Conservation (phyloP, 2,113 vertebrate species). For the Cyphomyrus plagiostoma region DNA sequence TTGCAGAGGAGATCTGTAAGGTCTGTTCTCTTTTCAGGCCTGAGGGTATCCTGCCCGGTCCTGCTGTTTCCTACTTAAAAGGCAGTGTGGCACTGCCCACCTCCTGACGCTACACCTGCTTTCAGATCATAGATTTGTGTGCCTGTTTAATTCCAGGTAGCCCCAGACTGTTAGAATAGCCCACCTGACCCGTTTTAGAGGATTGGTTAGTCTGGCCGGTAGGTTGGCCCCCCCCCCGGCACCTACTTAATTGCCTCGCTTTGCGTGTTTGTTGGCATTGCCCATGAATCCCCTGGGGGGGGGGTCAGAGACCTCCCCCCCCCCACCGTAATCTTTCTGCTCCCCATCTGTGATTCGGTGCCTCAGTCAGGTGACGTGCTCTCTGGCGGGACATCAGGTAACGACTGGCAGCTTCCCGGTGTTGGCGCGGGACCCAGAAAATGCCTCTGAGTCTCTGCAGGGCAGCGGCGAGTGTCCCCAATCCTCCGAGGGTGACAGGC, state of each 20-base stretch:
- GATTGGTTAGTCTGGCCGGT: not conserved
- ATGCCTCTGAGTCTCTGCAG: not conserved
- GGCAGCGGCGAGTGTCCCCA: not conserved
- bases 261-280: not conserved
- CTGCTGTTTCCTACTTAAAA: not conserved
- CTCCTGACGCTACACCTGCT: not conserved
- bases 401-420: not conserved
- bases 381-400: not conserved
- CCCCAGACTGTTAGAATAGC: not conserved
- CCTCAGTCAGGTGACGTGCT: not conserved
- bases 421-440: not conserved
- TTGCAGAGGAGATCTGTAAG: not conserved
- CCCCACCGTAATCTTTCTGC: not conserved
- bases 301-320: not conserved
- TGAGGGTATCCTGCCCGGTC: not conserved
- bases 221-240: not conserved
- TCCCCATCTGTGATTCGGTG: not conserved
- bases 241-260: not conserved
- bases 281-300: not conserved
- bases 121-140: not conserved
- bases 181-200: not conserved
- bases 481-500: not conserved
- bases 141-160: not conserved
- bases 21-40: not conserved
- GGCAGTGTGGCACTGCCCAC: not conserved